Evolutionary conservation across 2,113 vertebrate species (phyloP), one percentile per base, ranked within the genome.

Genomic region (Sigmodon hispidus): DNA sequence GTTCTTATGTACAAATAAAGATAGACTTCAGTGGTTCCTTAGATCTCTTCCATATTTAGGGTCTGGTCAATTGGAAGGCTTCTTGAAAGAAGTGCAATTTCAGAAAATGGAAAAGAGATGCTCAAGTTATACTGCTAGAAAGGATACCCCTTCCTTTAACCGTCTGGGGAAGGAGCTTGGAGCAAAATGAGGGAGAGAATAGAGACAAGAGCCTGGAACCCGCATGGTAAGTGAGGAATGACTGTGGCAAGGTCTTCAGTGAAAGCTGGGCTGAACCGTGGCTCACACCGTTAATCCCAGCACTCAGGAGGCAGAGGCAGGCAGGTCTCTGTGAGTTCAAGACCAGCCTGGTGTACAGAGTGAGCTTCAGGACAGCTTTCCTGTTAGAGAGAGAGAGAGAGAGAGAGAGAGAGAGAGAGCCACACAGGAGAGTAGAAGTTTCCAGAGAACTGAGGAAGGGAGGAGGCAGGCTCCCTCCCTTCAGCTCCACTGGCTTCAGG

Each of bases 21-120:
- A 57, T 72, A 55, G 16, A 52, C 34, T 84, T 89, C 69, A 86
- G 45, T 70, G 21, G 26, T 87, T 77, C 94, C 61, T 83, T 85
- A 55, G 55, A 6, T 85, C 12, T 79, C 52, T 69, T 83, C 40
- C 69, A 59, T 73, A 75, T 96, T 88, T 80, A 70, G 43, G 45
- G 67, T 59, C 19, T 55, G 57, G 29, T 83, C 88, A 79, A 2
- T 80, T 69, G 36, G 50, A 96, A 93, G 72, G 2, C 70, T 96
- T 92, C 81, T n/a, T 89, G 69, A 65, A 95, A 76, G 57, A 83
- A 94, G 83, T 91, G 3, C 40, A 19, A 11, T n/a, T 55, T 93
- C 45, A 83, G 59, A 89, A 61, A 87, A 34, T 34, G 15, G 57
- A 13, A 88, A 85, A 24, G 52, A 79, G 69, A 86, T 12, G 31